Conservation (phyloP, 2,797 vertebrate species). For the Pseudomugil tenellus region DNA sequence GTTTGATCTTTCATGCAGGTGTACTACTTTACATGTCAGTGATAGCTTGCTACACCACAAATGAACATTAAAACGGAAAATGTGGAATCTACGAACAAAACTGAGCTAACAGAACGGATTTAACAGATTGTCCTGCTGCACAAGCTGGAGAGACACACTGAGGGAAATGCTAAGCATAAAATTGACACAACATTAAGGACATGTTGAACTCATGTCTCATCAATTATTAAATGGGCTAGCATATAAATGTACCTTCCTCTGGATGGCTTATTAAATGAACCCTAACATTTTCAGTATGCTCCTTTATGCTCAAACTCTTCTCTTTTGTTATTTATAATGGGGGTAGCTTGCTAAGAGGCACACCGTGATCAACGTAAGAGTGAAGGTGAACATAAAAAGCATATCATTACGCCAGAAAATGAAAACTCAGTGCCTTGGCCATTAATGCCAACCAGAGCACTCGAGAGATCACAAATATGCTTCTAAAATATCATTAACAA, state of each 20-base stretch:
- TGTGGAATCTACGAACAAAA: conserved; percentile 37
- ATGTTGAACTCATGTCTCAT: conserved; percentile 66
- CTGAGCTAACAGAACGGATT: conserved; percentile 34
- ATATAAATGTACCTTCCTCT: conserved; percentile 55
- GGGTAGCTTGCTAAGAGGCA: conserved; percentile 30
- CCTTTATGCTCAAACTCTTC: conserved; percentile 21
- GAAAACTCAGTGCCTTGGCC: conserved; percentile 28
- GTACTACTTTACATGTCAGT: conserved; percentile 11
- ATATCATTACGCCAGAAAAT: conserved; percentile 32
- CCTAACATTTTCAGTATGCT: conserved; percentile 31
- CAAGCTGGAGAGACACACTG: conserved; percentile 29
- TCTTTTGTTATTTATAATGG: conserved; percentile 37
- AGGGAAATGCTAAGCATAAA: conserved; percentile 51
- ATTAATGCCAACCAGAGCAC: conserved; percentile 27
- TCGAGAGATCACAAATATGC: conserved; percentile 24
- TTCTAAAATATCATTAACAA: conserved; percentile 18
- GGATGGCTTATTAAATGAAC: conserved; percentile 48
- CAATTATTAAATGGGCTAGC: conserved; percentile 43
- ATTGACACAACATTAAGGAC: conserved; percentile 54
- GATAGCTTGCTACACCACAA: conserved; percentile 8
- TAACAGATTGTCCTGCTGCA: conserved; percentile 40
- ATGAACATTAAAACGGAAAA: conserved; percentile 13
- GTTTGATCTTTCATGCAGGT: conserved; percentile 1
- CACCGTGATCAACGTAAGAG: conserved; percentile 33
- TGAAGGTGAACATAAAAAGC: conserved; percentile 33